These are phyloP conservation scores for Harpalus rufipes DNA, from an alignment of 2,888 invertebrate genomes.

Conservation along the genomic window DNA sequence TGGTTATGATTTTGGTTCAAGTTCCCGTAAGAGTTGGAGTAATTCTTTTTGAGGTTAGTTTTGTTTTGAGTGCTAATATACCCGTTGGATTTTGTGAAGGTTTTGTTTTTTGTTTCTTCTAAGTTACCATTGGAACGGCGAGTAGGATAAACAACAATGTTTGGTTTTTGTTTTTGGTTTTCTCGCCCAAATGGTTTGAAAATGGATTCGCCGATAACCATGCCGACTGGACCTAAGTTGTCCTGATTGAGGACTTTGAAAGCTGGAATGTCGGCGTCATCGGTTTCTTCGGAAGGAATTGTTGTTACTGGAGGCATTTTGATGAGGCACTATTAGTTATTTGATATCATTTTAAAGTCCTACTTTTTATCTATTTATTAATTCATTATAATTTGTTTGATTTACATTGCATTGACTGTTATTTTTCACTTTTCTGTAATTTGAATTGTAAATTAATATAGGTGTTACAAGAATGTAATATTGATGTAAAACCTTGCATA, in stretches of 20 bases:
- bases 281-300: conserved; percentile 72
- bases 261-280: conserved; percentile 73
- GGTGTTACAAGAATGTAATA: not conserved
- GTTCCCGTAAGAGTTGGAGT: conserved; percentile 77
- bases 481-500: not conserved
- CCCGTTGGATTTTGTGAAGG: conserved; percentile 75
- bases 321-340: not conserved
- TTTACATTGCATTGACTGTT: conserved; percentile 21
- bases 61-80: conserved; percentile 72
- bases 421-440: conserved; percentile 21
- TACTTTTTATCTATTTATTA: too few relatives aligned
- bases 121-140: conserved; percentile 75
- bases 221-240: conserved; percentile 73
- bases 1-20: conserved; percentile 73
- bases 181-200: conserved; percentile 76
- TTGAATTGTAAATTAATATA: not conserved
- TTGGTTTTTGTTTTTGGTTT: conserved; percentile 77
- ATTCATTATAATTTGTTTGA: not conserved
- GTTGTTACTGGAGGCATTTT: conserved; percentile 72
- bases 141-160: conserved; percentile 80
- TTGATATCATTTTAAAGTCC: not conserved
- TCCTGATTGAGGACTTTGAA: conserved; percentile 77
- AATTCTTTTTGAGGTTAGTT: conserved; percentile 73
- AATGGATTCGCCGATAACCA: conserved; percentile 74
- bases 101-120: conserved; percentile 73